These are phyloP conservation scores for Trichonephila clavipes DNA, from an alignment of 1,140 invertebrate species.

Conservation along the genomic window DNA sequence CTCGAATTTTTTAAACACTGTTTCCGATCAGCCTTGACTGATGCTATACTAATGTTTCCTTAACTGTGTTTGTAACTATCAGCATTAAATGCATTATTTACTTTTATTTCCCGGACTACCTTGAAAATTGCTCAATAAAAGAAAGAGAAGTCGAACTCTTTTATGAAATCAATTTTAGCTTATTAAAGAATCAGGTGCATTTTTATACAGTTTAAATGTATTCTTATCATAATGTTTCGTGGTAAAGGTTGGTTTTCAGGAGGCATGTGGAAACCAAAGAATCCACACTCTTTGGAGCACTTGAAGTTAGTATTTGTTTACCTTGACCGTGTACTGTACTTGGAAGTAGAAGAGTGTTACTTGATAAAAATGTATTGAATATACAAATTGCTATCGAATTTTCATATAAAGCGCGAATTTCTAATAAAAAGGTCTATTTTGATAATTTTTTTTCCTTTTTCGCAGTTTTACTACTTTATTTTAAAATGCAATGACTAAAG, in stretches of 20 bases:
- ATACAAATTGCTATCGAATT: no score
- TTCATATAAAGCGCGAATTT: no score
- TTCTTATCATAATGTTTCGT: constrained; percentile 70
- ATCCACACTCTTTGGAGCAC: constrained; percentile 95
- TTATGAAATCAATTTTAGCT: not conserved
- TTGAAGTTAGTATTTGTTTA: constrained; percentile 87
- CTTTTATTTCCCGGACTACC: not conserved
- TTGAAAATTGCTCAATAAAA: not conserved
- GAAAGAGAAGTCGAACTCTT: not conserved
- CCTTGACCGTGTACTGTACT: not conserved
- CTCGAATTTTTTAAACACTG: no score
- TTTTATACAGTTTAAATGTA: constrained; percentile 43
- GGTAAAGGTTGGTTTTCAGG: constrained; percentile 82
- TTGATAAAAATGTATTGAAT: no score
- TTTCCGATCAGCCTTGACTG: no score
- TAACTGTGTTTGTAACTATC: constrained; percentile 1
- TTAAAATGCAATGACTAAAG: no score
- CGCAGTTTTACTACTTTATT: no score
- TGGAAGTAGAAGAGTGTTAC: not conserved
- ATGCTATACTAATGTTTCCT: not conserved
- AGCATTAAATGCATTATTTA: constrained; percentile 14
- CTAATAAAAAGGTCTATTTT: not conserved
- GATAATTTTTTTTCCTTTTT: no score
- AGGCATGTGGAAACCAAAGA: constrained; percentile 85
- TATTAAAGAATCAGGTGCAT: not conserved